Conservation (phyloP, 2,113 vertebrate genomes). For the Redunca redunca region DNA sequence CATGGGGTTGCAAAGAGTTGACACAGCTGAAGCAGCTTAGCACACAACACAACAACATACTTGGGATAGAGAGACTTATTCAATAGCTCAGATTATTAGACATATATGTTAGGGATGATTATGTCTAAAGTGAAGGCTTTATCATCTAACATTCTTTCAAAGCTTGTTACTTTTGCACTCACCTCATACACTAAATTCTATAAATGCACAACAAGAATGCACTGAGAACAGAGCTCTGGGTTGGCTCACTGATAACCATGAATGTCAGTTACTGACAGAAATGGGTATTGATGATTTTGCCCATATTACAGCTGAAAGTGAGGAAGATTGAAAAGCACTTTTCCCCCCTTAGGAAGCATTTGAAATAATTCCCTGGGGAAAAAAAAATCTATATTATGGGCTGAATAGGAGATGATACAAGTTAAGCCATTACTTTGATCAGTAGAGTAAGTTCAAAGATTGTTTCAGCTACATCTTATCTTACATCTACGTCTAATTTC, state of each 20-base stretch:
- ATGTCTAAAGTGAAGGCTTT: not conserved
- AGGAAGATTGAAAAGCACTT: conserved; percentile 14
- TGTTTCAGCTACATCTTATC: not conserved
- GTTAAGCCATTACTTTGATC: not conserved
- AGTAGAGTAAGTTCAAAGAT: not conserved
- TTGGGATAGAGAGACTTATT: not conserved
- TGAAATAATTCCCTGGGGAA: not conserved
- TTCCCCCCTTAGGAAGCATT: not conserved
- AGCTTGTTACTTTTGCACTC: not conserved
- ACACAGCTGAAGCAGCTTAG: not conserved
- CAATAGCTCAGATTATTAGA: not conserved
- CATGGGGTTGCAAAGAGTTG: not conserved
- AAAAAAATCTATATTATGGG: conserved; percentile 6
- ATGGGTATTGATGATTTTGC: not conserved
- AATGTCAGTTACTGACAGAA: not conserved
- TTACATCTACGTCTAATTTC: not conserved
- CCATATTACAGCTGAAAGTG: not conserved
- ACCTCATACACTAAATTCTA: not conserved
- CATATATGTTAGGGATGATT: not conserved
- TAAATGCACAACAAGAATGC: not conserved
- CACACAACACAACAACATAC: not conserved
- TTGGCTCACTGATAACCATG: not conserved
- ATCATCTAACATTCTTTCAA: not conserved
- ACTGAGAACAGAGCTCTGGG: not conserved
- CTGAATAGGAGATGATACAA: not conserved